phyloP scores from a whole-genome alignment of 2,113 vertebrate genomes.

The Oryzias woworae region DNA sequence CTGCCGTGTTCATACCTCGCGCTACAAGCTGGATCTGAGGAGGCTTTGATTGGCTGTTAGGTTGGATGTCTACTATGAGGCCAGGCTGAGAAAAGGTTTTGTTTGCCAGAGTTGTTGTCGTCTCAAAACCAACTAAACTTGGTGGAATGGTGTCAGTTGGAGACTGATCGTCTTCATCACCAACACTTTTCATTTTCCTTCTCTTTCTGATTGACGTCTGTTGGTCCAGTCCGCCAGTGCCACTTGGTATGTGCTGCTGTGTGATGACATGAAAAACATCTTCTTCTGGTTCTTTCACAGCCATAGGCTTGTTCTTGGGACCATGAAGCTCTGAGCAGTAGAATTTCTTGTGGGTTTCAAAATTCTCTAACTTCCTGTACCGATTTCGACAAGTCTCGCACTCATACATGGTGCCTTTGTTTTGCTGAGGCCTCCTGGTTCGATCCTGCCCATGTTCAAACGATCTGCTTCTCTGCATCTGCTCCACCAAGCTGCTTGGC shows the following conservation, averaged over 20 bases:
- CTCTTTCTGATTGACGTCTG: slow-evolving; percentile 91
- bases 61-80: slow-evolving; percentile 69
- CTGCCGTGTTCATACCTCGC: slow-evolving; percentile 71
- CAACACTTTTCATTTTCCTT: slow-evolving; percentile 97
- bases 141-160: slow-evolving; percentile 80
- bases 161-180: slow-evolving; percentile 93
- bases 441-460: slow-evolving; percentile 84
- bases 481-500: slow-evolving; percentile 75
- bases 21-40: slow-evolving; percentile 82
- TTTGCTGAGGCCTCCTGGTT: slow-evolving; percentile 86
- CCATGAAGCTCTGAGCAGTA: slow-evolving; percentile 97
- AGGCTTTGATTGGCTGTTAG: slow-evolving; percentile 71
- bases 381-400: slow-evolving; percentile 97
- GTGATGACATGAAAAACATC: slow-evolving; percentile 72
- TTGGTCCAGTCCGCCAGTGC: slow-evolving; percentile 84
- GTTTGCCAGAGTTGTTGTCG: slow-evolving; percentile 55
- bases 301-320: slow-evolving; percentile 89
- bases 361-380: slow-evolving; percentile 95
- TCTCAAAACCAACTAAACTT: slow-evolving; percentile 79
- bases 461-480: slow-evolving; percentile 82
- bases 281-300: slow-evolving; percentile 83
- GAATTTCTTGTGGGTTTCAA: slow-evolving; percentile 98
- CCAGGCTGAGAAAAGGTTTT: slow-evolving; percentile 68
- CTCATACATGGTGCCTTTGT: slow-evolving; percentile 95
- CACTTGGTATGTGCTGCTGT: slow-evolving; percentile 78